A percentile compares a stretch with the other conserved stretches of the same genome.
phyloP scores from a whole-genome alignment of 2,888 invertebrate species.

The Cinara cedri region DNA sequence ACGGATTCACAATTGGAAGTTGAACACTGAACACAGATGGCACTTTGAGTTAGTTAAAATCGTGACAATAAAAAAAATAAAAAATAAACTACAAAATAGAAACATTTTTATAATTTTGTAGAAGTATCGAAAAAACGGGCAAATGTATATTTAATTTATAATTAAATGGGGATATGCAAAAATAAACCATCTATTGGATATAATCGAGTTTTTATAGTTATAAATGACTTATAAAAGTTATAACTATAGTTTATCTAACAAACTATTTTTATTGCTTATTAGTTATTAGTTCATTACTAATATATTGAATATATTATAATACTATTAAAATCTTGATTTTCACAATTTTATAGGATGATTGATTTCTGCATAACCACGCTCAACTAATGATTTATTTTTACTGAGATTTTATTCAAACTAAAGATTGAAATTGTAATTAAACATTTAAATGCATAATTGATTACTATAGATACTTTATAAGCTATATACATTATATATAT shows the following conservation, averaged over 20 bases:
- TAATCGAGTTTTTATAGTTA: too few relatives aligned
- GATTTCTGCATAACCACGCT: too few relatives aligned
- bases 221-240: too few relatives aligned
- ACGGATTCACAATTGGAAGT: slow-evolving; percentile 6
- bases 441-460: not conserved
- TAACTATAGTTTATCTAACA: too few relatives aligned
- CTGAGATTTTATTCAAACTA: not conserved
- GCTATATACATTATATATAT: not conserved
- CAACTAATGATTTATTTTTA: not conserved
- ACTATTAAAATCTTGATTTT: too few relatives aligned
- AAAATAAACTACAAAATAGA: not conserved
- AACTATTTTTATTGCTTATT: too few relatives aligned
- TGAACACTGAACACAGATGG: slow-evolving; percentile 8
- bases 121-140: not conserved
- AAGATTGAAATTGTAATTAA: not conserved
- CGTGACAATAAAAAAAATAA: not conserved
- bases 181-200: too few relatives aligned
- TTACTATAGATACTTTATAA: not conserved
- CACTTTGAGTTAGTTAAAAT: not conserved
- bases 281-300: too few relatives aligned
- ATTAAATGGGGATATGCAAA: too few relatives aligned
- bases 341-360: too few relatives aligned
- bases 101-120: not conserved
- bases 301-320: too few relatives aligned
- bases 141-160: not conserved